Conservation (phyloP, 2,113 vertebrate species). For the Lophotis ruficrista region DNA sequence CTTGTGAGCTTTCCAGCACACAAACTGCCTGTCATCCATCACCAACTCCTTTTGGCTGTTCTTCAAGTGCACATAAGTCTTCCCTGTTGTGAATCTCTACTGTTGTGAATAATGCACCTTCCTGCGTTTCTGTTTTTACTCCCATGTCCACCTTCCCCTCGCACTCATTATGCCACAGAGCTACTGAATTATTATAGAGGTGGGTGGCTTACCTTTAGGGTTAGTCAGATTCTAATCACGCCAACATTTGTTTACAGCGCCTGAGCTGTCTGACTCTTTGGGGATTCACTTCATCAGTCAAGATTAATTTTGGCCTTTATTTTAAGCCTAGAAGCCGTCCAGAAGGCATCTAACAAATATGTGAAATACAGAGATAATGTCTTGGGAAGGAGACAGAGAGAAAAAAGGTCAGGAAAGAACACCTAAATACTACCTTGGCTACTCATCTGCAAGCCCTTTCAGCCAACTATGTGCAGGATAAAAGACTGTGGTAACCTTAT, state of each 20-base stretch:
- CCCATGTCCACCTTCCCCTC: neutral
- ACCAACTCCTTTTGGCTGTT: neutral
- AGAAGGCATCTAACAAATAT: neutral
- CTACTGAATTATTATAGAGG: neutral
- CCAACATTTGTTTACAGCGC: neutral
- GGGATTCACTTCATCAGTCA: neutral
- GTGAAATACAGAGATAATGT: neutral
- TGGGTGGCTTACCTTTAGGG: neutral
- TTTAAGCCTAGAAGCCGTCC: neutral
- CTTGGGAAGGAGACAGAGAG: neutral
- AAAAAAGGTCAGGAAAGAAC: neutral
- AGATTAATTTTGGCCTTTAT: neutral
- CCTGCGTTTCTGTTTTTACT: neutral
- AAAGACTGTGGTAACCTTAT: neutral
- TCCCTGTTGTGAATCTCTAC: neutral
- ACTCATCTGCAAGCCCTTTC: neutral
- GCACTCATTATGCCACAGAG: neutral
- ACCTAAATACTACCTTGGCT: neutral
- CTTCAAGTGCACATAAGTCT: neutral
- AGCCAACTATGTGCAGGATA: neutral
- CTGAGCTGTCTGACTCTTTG: neutral
- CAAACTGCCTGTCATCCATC: neutral
- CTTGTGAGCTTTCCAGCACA: neutral
- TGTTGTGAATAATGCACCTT: neutral
- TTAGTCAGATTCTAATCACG: neutral